Evolutionary conservation across 2,113 vertebrate genomes (phyloP).

Genomic region (Potamarius usumacintae): DNA sequence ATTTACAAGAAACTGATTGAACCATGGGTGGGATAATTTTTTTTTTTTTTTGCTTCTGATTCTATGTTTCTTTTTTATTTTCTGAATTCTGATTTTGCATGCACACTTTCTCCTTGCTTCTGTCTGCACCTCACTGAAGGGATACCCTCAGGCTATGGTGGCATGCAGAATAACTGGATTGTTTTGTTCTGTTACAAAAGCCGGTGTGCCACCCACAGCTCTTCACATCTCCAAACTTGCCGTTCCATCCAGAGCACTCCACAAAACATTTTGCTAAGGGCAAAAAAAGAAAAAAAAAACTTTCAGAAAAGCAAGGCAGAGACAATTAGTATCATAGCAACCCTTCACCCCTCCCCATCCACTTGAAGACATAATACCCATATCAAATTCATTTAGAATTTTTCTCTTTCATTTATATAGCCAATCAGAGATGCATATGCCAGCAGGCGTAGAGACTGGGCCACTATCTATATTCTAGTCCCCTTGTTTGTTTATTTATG

Average conservation of each 20-base stretch:
- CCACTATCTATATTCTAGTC: conserved; percentile 69
- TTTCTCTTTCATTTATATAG: conserved; percentile 67
- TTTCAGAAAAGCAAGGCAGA: conserved; percentile 72
- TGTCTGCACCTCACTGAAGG: conserved; percentile 53
- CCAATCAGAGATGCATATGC: conserved; percentile 72
- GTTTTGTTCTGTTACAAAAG: conserved; percentile 25
- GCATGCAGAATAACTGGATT: conserved; percentile 14
- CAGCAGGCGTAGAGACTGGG: conserved; percentile 62
- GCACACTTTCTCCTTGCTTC: conserved; percentile 30
- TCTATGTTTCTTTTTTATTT: not conserved
- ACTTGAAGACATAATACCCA: conserved; percentile 77
- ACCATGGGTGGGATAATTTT: conserved; percentile 69
- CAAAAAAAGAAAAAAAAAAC: conserved; percentile 62
- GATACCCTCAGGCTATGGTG: conserved; percentile 44
- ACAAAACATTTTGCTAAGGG: conserved; percentile 65
- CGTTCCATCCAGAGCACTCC: conserved; percentile 69
- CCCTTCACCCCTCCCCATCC: conserved; percentile 64
- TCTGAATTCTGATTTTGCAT: conserved; percentile 1
- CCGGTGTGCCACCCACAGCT: conserved; percentile 40
- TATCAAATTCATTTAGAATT: conserved; percentile 76
- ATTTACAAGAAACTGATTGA: conserved; percentile 14
- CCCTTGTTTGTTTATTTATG: conserved; percentile 63
- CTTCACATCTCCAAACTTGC: conserved; percentile 52
- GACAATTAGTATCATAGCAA: conserved; percentile 70
- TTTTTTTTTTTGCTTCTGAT: not conserved